Conservation (phyloP, 2,113 vertebrate species). For the Halichoerus grypus region DNA sequence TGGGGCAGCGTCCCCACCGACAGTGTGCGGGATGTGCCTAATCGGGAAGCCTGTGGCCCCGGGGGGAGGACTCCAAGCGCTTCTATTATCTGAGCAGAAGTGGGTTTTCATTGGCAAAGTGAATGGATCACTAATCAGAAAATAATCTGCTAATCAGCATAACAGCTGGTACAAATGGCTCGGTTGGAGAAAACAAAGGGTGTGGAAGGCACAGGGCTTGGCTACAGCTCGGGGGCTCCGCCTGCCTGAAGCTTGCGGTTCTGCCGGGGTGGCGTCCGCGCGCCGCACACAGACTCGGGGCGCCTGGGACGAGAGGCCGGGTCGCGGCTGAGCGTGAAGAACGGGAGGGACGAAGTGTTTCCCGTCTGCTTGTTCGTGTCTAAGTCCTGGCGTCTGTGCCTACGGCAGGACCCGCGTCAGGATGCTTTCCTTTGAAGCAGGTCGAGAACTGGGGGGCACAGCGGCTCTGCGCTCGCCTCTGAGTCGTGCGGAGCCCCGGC, state of each 20-base stretch:
- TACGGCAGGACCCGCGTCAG: rapidly evolving
- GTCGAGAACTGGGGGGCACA: not conserved
- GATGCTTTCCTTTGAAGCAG: too few relatives aligned
- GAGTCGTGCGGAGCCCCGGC: not conserved
- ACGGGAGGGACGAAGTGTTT: not conserved
- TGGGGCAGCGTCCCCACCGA: not conserved
- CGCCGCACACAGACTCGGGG: not conserved
- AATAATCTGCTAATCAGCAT: not conserved
- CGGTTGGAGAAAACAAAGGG: too few relatives aligned
- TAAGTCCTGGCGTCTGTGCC: rapidly evolving
- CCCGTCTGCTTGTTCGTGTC: not conserved
- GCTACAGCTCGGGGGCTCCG: not conserved
- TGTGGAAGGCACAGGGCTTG: rapidly evolving
- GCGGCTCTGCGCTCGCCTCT: not conserved
- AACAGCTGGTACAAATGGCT: rapidly evolving
- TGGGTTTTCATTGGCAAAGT: not conserved
- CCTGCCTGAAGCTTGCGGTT: not conserved
- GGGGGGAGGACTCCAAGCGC: not conserved
- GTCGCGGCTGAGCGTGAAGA: not conserved
- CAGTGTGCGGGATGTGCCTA: not conserved
- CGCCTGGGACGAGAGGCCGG: rapidly evolving
- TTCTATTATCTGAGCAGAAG: not conserved
- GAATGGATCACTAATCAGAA: too few relatives aligned
- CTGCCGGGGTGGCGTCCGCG: too few relatives aligned
- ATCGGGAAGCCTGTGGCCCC: too few relatives aligned